Percentiles rank a stretch among this genome's conserved stretches.
phyloP scores from a whole-genome alignment of 2,888 invertebrate species.

The Chrysomela aeneicollis region DNA sequence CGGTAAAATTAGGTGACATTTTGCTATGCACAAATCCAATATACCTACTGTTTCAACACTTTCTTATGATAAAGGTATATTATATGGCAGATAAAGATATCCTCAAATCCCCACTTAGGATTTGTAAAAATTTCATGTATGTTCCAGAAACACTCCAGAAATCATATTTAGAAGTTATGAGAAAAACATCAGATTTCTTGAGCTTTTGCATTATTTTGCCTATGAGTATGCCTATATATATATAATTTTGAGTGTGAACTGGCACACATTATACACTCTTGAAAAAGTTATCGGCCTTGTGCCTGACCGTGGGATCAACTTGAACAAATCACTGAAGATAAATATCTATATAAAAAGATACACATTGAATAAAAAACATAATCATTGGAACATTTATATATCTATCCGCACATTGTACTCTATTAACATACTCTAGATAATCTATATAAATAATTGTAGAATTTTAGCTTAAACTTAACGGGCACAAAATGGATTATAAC shows the following conservation, averaged over 20 bases:
- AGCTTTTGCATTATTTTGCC: constrained; percentile 5
- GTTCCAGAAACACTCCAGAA: too few species aligned
- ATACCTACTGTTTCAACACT: too few species aligned
- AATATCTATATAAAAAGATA: constrained; percentile 55
- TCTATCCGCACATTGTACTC: constrained; percentile 58
- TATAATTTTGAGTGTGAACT: constrained; percentile 57
- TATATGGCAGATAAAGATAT: too few species aligned
- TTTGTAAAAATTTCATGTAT: too few species aligned
- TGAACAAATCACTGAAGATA: constrained; percentile 61
- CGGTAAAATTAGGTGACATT: too few species aligned
- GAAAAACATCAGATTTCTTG: constrained; percentile 41
- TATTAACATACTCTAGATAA: constrained; percentile 52
- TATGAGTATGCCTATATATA: constrained; percentile 24
- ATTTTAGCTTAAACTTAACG: constrained; percentile 63
- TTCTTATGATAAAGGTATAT: too few species aligned
- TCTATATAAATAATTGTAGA: constrained; percentile 54
- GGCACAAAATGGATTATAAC: constrained; percentile 61
- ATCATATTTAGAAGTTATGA: background rate
- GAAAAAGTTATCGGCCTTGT: constrained; percentile 58
- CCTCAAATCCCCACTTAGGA: too few species aligned
- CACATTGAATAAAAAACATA: constrained; percentile 47
- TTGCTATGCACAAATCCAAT: too few species aligned
- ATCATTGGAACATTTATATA: constrained; percentile 55
- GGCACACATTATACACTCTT: constrained; percentile 55
- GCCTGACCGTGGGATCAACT: constrained; percentile 64